These are phyloP conservation scores for Sussaba pulchella DNA, from an alignment of 2,888 invertebrate species.

Conservation along the genomic window DNA sequence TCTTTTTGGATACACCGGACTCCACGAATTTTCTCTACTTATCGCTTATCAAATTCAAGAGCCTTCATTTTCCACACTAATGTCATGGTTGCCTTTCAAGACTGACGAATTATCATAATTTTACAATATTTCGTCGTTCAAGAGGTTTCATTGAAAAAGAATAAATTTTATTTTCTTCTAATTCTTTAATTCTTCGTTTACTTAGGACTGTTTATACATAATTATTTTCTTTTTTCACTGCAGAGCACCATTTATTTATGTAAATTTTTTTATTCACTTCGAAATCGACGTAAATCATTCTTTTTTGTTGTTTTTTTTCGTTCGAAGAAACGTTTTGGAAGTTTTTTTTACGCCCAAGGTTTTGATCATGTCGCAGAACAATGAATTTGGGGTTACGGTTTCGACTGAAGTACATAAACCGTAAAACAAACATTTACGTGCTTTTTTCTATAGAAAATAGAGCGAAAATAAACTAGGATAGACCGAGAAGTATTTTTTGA, in stretches of 20 bases:
- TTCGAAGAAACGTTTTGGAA: neutral
- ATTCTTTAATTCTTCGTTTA: slow-evolving; percentile 10
- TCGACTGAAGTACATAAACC: too few relatives aligned
- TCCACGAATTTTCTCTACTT: slow-evolving; percentile 57
- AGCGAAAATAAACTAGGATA: neutral
- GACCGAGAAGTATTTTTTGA: neutral
- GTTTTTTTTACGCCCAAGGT: too few relatives aligned
- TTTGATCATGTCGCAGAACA: too few relatives aligned
- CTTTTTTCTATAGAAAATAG: neutral
- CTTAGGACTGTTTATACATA: slow-evolving; percentile 11
- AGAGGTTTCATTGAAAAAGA: neutral
- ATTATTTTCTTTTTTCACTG: neutral
- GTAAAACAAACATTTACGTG: neutral
- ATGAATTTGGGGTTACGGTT: too few relatives aligned
- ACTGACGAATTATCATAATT: slow-evolving; percentile 61
- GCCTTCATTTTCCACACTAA: neutral
- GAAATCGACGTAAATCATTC: neutral
- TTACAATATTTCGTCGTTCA: slow-evolving; percentile 44
- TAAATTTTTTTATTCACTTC: too few relatives aligned
- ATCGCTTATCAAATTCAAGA: slow-evolving; percentile 54
- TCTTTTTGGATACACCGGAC: slow-evolving; percentile 9
- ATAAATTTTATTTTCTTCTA: slow-evolving; percentile 20
- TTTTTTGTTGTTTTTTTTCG: neutral
- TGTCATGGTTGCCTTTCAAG: slow-evolving; percentile 18
- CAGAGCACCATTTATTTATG: neutral